Evolutionary conservation across 2,797 vertebrate species (phyloP).

Genomic region (Chrysocyon brachyurus): DNA sequence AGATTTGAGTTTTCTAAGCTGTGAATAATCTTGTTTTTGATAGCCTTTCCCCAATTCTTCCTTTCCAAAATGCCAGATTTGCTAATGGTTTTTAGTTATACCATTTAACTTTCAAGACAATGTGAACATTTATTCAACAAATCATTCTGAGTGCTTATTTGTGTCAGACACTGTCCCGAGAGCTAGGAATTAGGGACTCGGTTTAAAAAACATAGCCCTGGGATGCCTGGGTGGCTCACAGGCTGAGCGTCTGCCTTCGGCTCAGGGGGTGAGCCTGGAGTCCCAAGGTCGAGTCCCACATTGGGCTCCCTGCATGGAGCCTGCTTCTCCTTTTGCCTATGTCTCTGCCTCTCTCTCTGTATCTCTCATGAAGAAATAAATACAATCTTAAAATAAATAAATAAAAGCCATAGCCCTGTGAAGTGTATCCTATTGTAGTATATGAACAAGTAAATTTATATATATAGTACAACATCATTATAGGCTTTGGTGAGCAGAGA

Average conservation of each 20-base stretch:
- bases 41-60: neutral
- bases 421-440: neutral
- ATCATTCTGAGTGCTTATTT: neutral
- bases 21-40: neutral
- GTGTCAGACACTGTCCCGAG: neutral
- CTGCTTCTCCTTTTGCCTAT: no score
- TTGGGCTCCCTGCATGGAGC: no score
- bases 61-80: neutral
- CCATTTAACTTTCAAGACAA: neutral
- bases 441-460: constrained; percentile 1
- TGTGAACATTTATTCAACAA: constrained; percentile 21
- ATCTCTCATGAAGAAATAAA: no score
- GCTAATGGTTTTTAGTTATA: neutral
- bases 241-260: no score
- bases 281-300: no score
- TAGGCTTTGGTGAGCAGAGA: neutral
- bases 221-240: no score
- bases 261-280: no score
- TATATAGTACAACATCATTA: neutral
- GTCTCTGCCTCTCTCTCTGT: no score
- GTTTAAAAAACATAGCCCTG: constrained; percentile 11
- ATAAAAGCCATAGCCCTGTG: constrained; percentile 4
- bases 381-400: no score
- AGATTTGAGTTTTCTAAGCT: neutral
- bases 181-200: neutral